Base-by-base conservation (phyloP, 1,140 invertebrate species). In the Octopus sinensis region DNA sequence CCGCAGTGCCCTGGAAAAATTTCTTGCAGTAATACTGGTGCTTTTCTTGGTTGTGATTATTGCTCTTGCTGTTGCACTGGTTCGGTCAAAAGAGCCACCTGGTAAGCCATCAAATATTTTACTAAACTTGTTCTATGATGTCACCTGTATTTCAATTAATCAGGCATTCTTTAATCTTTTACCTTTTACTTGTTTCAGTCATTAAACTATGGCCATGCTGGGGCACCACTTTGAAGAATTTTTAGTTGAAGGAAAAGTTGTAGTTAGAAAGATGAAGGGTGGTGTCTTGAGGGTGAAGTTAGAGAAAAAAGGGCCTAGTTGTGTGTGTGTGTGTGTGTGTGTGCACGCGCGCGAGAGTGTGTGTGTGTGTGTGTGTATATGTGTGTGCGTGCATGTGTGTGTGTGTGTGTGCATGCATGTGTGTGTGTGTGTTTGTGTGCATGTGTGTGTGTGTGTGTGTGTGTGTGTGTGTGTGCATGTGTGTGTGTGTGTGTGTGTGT, bases 21-120 rank as follows among this genome's bases (percentile, higher is more conserved):
- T 82, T 4, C 79, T 87, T 9, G 78, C 83, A 23, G 79, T 83
- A 6, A 62, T 85, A 13, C 79, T 87, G 23, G 73, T 82, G 17
- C 54, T 84, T 5, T 79, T 81, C 68, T n/a, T 85, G 62, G 79
- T 85, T 30, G 80, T 85, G 79, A 83, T 86, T 79, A 82, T 87
- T 43, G 84, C 83, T 6, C 82, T 87, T 53, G 82, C 83, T 4
- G 84, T 86, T 4, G 85, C 84, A 6, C 78, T 86, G 23, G 84
- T 83, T 4, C 78, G 84, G 30, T 83, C 85, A 53, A 79, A 83
- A 23, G 51, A 83, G 23, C 68, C 84, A 5, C 84, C 85, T 53
- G 81, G 84, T 84, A 82, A 79, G 79, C 80, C 10, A 79, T 9
- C 17, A n/a, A 17, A 9, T 30, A 7, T 23, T 78, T 78, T 30